A percentile compares a stretch with the other conserved stretches of the same genome.
Conservation (phyloP, 2,888 invertebrate genomes). For the Patella pellucida region DNA sequence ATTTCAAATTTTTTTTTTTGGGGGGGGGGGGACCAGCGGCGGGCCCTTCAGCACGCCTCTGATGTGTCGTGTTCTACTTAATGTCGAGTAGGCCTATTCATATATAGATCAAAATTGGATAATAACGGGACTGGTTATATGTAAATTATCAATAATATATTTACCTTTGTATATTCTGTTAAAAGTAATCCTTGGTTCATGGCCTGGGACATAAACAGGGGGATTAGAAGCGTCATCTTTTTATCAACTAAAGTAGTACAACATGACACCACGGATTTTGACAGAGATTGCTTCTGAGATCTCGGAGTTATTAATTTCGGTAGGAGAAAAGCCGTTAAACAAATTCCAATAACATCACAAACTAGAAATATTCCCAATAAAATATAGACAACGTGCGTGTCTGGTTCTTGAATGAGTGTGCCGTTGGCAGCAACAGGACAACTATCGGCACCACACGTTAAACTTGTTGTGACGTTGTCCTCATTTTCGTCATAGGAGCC, state of each 20-base stretch:
- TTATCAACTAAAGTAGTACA: conserved; percentile 37
- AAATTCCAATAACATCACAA: conserved; percentile 48
- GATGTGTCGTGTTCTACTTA: too few relatives aligned
- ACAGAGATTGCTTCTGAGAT: conserved; percentile 19
- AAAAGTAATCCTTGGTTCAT: conserved; percentile 61
- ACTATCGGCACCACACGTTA: conserved; percentile 57
- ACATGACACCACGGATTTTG: conserved; percentile 38
- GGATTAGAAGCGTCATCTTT: conserved; percentile 53
- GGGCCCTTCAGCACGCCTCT: too few relatives aligned
- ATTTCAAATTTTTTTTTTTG: too few relatives aligned
- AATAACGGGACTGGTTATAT: too few relatives aligned
- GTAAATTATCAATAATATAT: not conserved
- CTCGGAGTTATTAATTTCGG: conserved; percentile 37
- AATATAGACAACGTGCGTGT: conserved; percentile 43
- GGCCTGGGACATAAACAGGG: conserved; percentile 57
- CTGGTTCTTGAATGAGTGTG: conserved; percentile 40
- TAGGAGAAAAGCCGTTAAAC: conserved; percentile 45
- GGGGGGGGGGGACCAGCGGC: too few relatives aligned
- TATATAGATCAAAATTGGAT: too few relatives aligned
- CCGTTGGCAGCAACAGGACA: conserved; percentile 35
- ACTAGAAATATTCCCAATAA: conserved; percentile 52
- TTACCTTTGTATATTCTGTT: conserved; percentile 64
- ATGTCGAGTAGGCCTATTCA: too few relatives aligned
- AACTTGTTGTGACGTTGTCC: conserved; percentile 13
- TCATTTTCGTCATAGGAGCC: conserved; percentile 31